Base-by-base conservation (phyloP, 2,797 vertebrate genomes). In the Apodemus agrarius region DNA sequence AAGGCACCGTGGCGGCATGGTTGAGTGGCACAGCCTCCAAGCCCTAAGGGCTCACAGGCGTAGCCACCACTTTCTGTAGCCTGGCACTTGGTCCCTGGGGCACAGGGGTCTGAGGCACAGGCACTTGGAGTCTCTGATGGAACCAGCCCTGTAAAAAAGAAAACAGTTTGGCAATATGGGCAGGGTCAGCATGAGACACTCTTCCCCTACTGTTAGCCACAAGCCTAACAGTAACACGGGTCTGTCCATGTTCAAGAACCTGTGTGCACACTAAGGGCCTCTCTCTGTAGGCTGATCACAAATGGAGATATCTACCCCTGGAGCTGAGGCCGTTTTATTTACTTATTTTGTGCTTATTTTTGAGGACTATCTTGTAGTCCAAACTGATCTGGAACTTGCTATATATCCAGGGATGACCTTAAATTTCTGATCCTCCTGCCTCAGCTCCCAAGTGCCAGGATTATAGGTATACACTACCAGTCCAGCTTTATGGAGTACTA, bases 1-100 rank as follows among this genome's bases (percentile, higher is more conserved):
- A 99, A 99, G 95, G 99, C 99, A 0, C 99, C 99, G 0, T 99
- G 99, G 93, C 98, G 98, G 98, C 99, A 99, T 10, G 98, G 98
- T 22, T 98, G 98, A 75, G 98, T 95, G 8, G 97, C 99, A 99
- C 97, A 99, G 97, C 98, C 97, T 98, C 97, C 1, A 0, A 98
- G 98, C 29, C 96, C 97, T 74, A 22, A 31, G 10, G 98, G 98
- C 83, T 99, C 21, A 85, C 99, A 99, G 37, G 93, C 95, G 57
- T 99, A 99, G 92, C 99, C 98, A 1, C 17, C 97, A 2, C 24
- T 91, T 40, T 97, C 87, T 46, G 96, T 89, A 34, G 98, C 98
- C 3, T 98, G 31, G 93, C 99, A 99, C 52, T 97, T 98, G 24
- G 98, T 99, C 8, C 99, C 98, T 1, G 99, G 99, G 93, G 97